phyloP scores from a whole-genome alignment of 2,888 invertebrate species.

The Drosophila bunnanda region DNA sequence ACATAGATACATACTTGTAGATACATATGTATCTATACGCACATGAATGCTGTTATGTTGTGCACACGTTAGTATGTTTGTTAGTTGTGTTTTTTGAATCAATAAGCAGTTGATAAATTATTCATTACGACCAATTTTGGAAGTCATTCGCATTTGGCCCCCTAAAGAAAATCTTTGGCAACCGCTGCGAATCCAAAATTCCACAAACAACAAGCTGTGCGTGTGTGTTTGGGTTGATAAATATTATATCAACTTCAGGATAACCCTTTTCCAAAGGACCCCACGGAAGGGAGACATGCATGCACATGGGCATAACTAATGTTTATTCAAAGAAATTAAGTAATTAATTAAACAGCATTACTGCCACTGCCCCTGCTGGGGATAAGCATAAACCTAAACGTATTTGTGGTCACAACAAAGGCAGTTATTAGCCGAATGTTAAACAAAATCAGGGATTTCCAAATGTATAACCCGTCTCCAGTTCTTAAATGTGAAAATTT shows the following conservation, averaged over 20 bases:
- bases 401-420: too few relatives aligned
- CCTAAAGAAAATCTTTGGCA: constrained; percentile 43
- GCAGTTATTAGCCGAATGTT: not conserved
- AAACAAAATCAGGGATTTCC: not conserved
- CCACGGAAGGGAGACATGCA: not conserved
- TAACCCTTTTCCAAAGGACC: constrained; percentile 27
- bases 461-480: not conserved
- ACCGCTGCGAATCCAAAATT: constrained; percentile 32
- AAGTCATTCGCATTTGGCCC: constrained; percentile 49
- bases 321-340: constrained; percentile 61
- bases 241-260: constrained; percentile 39
- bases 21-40: not conserved
- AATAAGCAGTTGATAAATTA: constrained; percentile 51
- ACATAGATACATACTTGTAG: not conserved
- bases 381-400: not conserved
- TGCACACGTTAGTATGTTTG: constrained; percentile 20
- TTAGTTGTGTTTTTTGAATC: constrained; percentile 42
- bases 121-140: constrained; percentile 51
- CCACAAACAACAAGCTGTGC: constrained; percentile 3
- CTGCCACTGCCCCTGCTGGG: constrained; percentile 46
- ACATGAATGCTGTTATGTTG: constrained; percentile 2
- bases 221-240: constrained; percentile 23
- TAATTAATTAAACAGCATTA: constrained; percentile 69
- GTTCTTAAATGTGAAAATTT: not conserved
- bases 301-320: constrained; percentile 48